Conservation (phyloP, 2,888 invertebrate species). For the Aelia acuminata region DNA sequence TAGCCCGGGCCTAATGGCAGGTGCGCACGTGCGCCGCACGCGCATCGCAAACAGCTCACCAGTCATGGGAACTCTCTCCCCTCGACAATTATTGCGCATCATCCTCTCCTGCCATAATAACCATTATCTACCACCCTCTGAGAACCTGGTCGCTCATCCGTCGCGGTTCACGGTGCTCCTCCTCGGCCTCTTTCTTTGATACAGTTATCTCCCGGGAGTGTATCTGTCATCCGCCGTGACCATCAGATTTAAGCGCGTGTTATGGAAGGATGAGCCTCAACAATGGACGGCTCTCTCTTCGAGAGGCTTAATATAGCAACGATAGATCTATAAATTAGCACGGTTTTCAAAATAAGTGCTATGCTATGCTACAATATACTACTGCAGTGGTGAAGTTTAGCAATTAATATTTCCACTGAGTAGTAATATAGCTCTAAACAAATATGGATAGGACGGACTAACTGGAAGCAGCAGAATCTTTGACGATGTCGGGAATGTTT, state of each 20-base stretch:
- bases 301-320: neutral
- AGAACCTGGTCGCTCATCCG: constrained; percentile 1
- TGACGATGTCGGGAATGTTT: too few species aligned
- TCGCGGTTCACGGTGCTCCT: constrained; percentile 2
- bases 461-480: too few species aligned
- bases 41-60: constrained; percentile 59
- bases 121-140: constrained; percentile 44
- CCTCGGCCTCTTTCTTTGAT: neutral
- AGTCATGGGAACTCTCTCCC: constrained; percentile 57
- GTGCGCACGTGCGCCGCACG: constrained; percentile 56
- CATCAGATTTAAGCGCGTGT: neutral
- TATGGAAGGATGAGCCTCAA: neutral
- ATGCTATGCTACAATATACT: neutral
- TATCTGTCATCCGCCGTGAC: constrained; percentile 27
- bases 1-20: constrained; percentile 47
- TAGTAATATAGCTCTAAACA: too few species aligned
- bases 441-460: too few species aligned
- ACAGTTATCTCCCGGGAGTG: constrained; percentile 19
- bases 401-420: too few species aligned
- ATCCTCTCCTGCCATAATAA: constrained; percentile 44
- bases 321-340: neutral
- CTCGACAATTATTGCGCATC: constrained; percentile 63
- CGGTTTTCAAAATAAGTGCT: neutral
- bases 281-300: neutral
- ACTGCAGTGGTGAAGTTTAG: too few species aligned